These are phyloP conservation scores for Rhinopithecus roxellana DNA, from an alignment of 2,113 vertebrate species.

Conservation along the genomic window DNA sequence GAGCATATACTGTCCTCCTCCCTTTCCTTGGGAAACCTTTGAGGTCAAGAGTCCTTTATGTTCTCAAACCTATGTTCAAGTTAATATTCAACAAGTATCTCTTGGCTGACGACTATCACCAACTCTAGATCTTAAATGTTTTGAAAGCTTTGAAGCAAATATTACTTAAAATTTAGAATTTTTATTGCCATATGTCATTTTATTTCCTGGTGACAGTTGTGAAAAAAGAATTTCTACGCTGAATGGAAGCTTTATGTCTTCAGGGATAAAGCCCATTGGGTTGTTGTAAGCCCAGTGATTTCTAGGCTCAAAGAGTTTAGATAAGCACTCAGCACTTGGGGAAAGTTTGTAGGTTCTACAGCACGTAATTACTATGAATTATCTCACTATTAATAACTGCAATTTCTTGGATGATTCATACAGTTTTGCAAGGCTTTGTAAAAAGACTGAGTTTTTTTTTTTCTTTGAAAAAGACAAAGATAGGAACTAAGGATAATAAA, in stretches of 20 bases:
- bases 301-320: not conserved
- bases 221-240: not conserved
- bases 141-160: constrained; percentile 4
- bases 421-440: constrained; percentile 38
- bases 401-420: not conserved
- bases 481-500: not conserved
- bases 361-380: constrained; percentile 11
- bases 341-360: not conserved
- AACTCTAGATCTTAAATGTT: not conserved
- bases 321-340: not conserved
- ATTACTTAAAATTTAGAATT: constrained; percentile 2
- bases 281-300: not conserved
- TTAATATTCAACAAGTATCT: not conserved
- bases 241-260: not conserved
- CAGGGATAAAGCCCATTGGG: not conserved
- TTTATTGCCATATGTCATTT: not conserved
- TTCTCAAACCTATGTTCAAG: not conserved
- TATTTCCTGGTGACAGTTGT: not conserved
- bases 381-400: not conserved
- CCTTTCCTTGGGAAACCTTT: not conserved
- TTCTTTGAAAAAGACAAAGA: not conserved
- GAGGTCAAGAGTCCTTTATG: not conserved
- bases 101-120: not conserved
- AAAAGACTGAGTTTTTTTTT: not conserved
- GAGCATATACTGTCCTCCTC: no score